Percentiles rank a stretch among this genome's conserved stretches.
phyloP scores from a whole-genome alignment of 2,113 vertebrate species.

The Lynx canadensis region DNA sequence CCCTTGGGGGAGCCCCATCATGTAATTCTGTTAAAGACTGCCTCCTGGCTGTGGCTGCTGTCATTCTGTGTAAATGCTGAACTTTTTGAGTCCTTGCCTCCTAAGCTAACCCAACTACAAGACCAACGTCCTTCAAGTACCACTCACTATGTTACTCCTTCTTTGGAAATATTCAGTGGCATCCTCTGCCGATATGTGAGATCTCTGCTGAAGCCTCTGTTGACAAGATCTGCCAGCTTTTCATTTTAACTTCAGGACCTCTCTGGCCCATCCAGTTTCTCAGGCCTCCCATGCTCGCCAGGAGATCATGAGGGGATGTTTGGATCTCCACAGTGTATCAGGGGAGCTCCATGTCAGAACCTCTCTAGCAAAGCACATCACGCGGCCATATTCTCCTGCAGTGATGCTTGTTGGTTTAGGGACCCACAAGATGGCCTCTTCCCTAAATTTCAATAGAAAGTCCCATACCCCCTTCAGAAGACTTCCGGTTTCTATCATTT shows the following conservation, averaged over 20 bases:
- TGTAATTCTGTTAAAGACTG: background rate
- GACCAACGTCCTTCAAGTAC: background rate
- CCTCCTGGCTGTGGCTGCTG: background rate
- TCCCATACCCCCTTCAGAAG: too few species aligned
- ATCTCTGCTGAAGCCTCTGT: background rate
- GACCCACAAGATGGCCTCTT: background rate
- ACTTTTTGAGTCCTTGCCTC: background rate
- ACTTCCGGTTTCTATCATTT: background rate
- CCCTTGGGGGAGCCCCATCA: background rate
- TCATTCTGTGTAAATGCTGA: background rate
- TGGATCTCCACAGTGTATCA: background rate
- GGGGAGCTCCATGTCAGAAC: background rate
- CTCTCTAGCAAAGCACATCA: background rate
- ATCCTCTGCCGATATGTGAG: background rate
- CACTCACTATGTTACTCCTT: background rate
- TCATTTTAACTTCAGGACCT: background rate
- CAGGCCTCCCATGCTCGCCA: too few species aligned
- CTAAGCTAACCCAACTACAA: background rate
- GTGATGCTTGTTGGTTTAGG: background rate
- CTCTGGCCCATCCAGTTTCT: background rate
- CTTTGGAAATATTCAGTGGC: background rate
- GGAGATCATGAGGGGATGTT: background rate
- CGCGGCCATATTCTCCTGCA: background rate
- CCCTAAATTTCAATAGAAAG: background rate
- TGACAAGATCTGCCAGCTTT: background rate